These are phyloP conservation scores for Lacerta viridis DNA, from an alignment of 2,797 vertebrate species.

Conservation along the genomic window DNA sequence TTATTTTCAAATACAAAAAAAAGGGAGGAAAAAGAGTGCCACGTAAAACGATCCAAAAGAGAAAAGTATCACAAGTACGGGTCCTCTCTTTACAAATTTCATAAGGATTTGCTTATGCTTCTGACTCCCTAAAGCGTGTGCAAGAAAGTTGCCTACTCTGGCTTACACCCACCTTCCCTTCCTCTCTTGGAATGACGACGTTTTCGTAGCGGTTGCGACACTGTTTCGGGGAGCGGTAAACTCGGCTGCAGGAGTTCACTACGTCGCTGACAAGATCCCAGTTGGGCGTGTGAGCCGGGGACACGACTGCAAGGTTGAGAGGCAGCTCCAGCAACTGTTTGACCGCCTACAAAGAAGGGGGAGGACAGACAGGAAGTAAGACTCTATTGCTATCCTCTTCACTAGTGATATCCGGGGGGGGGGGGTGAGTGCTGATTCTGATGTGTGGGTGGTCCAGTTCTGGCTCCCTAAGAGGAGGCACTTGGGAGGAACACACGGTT, in stretches of 20 bases:
- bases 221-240: constrained; percentile 95
- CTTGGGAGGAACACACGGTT: no score
- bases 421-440: no score
- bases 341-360: constrained; percentile 84
- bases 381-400: no score
- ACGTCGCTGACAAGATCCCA: constrained; percentile 97
- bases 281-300: constrained; percentile 94
- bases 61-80: constrained; percentile 29
- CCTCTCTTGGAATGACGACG: constrained; percentile 94
- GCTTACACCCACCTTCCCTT: constrained; percentile 89
- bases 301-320: constrained; percentile 91
- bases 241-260: constrained; percentile 94
- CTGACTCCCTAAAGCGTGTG: constrained; percentile 51
- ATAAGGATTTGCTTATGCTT: constrained; percentile 69
- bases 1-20: not conserved
- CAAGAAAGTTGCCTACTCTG: constrained; percentile 41
- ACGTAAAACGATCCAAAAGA: not conserved
- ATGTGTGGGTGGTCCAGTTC: no score
- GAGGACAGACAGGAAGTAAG: not conserved
- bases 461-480: no score
- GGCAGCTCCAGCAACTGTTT: constrained; percentile 94
- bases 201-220: constrained; percentile 95
- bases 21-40: not conserved
- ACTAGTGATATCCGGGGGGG: no score
- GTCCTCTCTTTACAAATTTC: constrained; percentile 60